Base-by-base conservation (phyloP, 2,797 vertebrate species). In the Lindbergichthys nudifrons region DNA sequence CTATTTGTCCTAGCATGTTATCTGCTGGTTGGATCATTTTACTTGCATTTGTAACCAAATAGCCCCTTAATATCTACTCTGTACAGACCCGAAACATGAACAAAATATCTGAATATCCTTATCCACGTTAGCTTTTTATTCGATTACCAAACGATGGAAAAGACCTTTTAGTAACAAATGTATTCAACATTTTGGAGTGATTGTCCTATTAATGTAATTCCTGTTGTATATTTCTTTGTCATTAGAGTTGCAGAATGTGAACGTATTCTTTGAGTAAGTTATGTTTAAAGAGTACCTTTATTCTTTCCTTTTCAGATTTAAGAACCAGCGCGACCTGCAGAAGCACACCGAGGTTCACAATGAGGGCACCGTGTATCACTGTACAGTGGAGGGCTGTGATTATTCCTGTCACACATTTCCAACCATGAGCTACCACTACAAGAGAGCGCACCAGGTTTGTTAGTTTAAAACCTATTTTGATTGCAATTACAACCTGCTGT, bases 331-430 rank as follows among this genome's bases (percentile, higher is more conserved):
- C 0, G 95, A 96, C 89, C 92, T 95, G 36, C 91, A 91, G 53
- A 94, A 96, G 82, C 95, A 92, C 88, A 93, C 94, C 61, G 95
- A 95, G 80, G 94, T 93, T 36, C 94, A 95, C 70, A 88, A 91
- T 18, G 95, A 94, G 87, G 95, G 94, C 23, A 92, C 94, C 4
- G 93, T 95, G 67, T 95, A 94, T 85, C 95, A 91, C 92, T 93
- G 94, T 58, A 93, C 85, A 0, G 88, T 92, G 68, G 93, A 94
- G 83, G 95, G 94, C 30, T 96, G 96, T 58, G 92, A 87, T 62
- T 95, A 95, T 77, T 93, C 92, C 1, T 93, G 94, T 69, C 26
- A 92, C 54, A 90, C 94, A 60, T 92, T 86, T 46, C 85, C 81
- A 78, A 88, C 88, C 53, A 89, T 93, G 86, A 93, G 85, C 66